Evolutionary conservation across 2,113 vertebrate genomes (phyloP).

Genomic region (Plecturocebus donacophilus): DNA sequence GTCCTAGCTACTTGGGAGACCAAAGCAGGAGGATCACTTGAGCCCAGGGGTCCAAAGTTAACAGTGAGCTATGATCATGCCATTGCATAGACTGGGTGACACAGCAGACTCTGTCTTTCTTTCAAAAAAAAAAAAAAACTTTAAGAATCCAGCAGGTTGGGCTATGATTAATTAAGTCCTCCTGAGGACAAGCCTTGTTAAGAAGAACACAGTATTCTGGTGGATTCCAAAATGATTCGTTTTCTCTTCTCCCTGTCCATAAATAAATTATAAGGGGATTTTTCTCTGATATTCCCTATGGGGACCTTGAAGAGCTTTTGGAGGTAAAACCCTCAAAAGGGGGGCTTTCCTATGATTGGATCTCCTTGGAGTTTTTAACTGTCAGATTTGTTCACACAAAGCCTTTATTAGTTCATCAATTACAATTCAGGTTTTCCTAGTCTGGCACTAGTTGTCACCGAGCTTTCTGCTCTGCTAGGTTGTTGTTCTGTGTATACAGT

Average conservation of each 20-base stretch:
- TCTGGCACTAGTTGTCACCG: background rate
- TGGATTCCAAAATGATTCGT: background rate
- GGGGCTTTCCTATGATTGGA: background rate
- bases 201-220: background rate
- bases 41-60: too few species aligned
- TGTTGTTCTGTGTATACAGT: background rate
- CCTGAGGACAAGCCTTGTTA: background rate
- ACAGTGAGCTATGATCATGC: too few species aligned
- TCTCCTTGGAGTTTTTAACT: background rate
- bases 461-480: background rate
- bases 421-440: background rate
- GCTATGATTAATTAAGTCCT: background rate
- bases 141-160: too few species aligned
- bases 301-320: background rate
- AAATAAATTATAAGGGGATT: background rate
- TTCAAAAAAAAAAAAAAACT: too few species aligned
- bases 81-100: too few species aligned
- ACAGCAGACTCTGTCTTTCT: too few species aligned
- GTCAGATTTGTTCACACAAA: background rate
- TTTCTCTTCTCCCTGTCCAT: background rate
- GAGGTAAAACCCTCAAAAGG: background rate
- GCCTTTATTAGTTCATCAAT: background rate
- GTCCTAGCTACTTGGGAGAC: too few species aligned
- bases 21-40: too few species aligned
- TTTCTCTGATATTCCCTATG: background rate